Percentiles rank a stretch among this genome's conserved stretches.
These are phyloP conservation scores for Acipenser oxyrinchus DNA, from an alignment of 2,797 vertebrate genomes.

Conservation along the genomic window DNA sequence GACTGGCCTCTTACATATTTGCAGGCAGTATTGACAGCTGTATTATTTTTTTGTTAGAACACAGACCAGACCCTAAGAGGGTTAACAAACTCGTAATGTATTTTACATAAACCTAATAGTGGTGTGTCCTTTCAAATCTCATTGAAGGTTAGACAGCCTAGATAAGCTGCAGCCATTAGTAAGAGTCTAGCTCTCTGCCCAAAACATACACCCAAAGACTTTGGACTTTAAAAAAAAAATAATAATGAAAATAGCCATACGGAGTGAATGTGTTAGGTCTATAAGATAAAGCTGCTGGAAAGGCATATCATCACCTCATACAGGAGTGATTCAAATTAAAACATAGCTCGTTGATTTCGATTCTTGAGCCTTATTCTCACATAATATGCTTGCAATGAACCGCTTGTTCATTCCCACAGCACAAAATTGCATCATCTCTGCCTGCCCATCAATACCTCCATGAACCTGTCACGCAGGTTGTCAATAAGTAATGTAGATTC, in stretches of 20 bases:
- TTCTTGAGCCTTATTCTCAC: too few species aligned
- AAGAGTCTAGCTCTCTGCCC: slow-evolving; percentile 46
- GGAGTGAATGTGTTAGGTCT: too few species aligned
- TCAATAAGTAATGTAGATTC: too few species aligned
- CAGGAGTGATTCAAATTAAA: slow-evolving; percentile 21
- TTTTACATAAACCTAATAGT: slow-evolving; percentile 52
- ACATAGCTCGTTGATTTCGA: too few species aligned
- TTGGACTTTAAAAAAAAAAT: slow-evolving; percentile 42
- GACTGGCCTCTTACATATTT: neutral
- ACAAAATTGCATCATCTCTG: too few species aligned
- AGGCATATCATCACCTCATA: neutral
- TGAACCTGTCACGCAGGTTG: too few species aligned
- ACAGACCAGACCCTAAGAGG: neutral
- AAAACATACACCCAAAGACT: slow-evolving; percentile 22
- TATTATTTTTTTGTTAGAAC: neutral
- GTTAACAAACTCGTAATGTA: slow-evolving; percentile 32
- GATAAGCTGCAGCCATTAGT: slow-evolving; percentile 60
- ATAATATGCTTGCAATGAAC: too few species aligned
- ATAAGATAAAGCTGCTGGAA: slow-evolving; percentile 4
- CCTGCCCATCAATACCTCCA: too few species aligned
- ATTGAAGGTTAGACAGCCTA: slow-evolving; percentile 52
- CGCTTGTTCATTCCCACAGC: too few species aligned
- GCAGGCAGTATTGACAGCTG: neutral
- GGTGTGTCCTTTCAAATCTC: slow-evolving; percentile 56
- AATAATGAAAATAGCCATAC: slow-evolving; percentile 14